Conservation (phyloP, 1,140 invertebrate genomes). For the Alviniconcha marisindica region DNA sequence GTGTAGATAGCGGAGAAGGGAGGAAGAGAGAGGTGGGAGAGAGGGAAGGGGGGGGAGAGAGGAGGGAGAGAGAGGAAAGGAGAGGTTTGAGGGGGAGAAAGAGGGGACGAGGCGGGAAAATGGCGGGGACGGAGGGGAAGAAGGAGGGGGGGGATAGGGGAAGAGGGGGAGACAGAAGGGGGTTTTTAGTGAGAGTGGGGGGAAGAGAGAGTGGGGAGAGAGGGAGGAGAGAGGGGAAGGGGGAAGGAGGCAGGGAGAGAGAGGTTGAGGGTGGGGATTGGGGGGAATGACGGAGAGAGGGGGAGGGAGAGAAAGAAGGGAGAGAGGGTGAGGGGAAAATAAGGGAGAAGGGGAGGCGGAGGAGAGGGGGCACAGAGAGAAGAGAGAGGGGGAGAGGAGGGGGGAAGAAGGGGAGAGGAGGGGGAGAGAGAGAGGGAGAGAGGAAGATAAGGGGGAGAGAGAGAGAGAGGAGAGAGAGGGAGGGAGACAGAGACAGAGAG, state of each 20-base stretch:
- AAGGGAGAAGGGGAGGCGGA: background rate
- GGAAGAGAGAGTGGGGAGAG: background rate
- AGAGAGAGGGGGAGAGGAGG: background rate
- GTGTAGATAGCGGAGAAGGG: background rate
- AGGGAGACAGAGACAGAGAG: too few species aligned
- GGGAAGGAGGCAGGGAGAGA: background rate
- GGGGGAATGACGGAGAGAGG: background rate
- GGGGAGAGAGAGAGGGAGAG: constrained; percentile 20
- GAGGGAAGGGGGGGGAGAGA: background rate
- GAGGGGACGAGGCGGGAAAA: too few species aligned
- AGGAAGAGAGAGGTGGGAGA: background rate
- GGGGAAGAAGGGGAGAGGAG: background rate
- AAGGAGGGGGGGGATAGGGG: background rate
- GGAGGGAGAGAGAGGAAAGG: background rate
- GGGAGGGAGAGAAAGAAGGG: background rate
- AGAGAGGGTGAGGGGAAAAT: background rate
- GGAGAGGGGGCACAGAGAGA: background rate
- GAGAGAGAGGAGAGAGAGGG: constrained; percentile 8
- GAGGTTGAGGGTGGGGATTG: background rate
- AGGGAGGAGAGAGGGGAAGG: background rate
- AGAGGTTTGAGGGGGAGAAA: background rate
- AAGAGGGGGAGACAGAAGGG: too few species aligned
- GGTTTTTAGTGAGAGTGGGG: background rate
- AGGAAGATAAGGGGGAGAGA: background rate
- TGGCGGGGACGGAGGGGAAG: background rate